Conservation (phyloP, 2,797 vertebrate species). For the Brachyalestes nurse region DNA sequence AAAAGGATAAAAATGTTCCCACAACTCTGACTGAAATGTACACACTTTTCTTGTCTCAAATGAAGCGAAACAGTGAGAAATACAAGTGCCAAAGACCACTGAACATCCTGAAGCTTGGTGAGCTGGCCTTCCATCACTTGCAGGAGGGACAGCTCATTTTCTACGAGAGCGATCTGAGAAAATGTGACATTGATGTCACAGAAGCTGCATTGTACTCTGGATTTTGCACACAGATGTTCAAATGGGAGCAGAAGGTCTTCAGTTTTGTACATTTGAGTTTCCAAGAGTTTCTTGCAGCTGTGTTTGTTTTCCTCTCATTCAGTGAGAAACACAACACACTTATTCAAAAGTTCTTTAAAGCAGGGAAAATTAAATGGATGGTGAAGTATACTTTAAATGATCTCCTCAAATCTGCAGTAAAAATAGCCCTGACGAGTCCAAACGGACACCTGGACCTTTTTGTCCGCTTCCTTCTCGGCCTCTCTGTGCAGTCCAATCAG, state of each 20-base stretch:
- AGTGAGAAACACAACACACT: background rate
- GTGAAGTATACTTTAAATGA: background rate
- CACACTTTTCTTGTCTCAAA: background rate
- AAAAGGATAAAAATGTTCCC: too few species aligned
- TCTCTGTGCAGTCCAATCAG: background rate
- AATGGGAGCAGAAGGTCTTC: background rate
- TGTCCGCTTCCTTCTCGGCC: background rate
- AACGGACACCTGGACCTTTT: background rate
- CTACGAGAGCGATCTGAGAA: background rate
- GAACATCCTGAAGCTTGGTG: background rate
- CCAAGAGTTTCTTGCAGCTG: background rate
- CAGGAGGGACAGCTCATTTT: background rate
- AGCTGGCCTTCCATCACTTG: background rate
- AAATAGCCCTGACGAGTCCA: background rate
- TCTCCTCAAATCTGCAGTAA: background rate
- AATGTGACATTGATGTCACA: background rate
- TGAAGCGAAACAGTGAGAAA: background rate
- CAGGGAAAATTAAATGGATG: background rate
- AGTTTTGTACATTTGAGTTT: background rate
- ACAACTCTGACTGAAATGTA: constrained; percentile 1
- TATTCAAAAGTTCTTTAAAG: background rate
- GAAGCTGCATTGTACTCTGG: background rate
- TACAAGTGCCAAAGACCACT: background rate
- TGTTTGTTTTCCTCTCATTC: background rate
- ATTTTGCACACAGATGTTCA: background rate